Evolutionary conservation across 2,797 vertebrate genomes (phyloP).

Genomic region (Clarias pachynema): DNA sequence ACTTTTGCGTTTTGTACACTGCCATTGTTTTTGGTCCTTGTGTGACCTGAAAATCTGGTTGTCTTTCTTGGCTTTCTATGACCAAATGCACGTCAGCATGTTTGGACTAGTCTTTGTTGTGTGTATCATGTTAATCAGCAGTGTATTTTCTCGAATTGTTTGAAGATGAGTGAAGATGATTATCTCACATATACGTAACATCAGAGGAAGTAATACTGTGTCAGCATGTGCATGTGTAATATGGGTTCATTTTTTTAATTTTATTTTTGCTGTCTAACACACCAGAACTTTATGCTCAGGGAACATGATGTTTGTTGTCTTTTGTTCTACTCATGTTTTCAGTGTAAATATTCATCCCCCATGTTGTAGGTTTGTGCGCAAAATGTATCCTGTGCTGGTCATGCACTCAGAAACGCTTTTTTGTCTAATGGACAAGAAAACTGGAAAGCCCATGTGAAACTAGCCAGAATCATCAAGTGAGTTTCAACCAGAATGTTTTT

Average conservation of each 20-base stretch:
- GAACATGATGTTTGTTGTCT: background rate
- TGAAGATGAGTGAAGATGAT: background rate
- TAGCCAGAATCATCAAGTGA: slow-evolving; percentile 74
- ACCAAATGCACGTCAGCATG: background rate
- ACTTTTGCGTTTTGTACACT: slow-evolving; percentile 10
- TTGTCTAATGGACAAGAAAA: slow-evolving; percentile 79
- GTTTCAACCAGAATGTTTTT: background rate
- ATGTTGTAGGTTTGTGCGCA: slow-evolving; percentile 80
- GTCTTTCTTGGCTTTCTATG: background rate
- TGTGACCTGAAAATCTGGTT: slow-evolving; percentile 49
- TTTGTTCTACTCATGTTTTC: background rate
- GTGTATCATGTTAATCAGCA: slow-evolving; percentile 8
- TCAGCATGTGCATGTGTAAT: background rate
- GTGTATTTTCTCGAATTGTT: background rate
- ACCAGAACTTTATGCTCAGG: background rate
- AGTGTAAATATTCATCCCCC: slow-evolving; percentile 51
- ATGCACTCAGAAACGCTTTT: slow-evolving; percentile 81
- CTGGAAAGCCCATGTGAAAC: slow-evolving; percentile 82
- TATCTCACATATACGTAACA: background rate
- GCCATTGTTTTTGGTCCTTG: background rate
- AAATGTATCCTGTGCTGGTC: slow-evolving; percentile 80
- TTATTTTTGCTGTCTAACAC: background rate
- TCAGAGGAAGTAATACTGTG: background rate
- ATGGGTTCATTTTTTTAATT: too few relatives aligned
- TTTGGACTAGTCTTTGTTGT: slow-evolving; percentile 17